Base-by-base conservation (phyloP, 2,888 invertebrate genomes). In the Torymus aiolomorphi region DNA sequence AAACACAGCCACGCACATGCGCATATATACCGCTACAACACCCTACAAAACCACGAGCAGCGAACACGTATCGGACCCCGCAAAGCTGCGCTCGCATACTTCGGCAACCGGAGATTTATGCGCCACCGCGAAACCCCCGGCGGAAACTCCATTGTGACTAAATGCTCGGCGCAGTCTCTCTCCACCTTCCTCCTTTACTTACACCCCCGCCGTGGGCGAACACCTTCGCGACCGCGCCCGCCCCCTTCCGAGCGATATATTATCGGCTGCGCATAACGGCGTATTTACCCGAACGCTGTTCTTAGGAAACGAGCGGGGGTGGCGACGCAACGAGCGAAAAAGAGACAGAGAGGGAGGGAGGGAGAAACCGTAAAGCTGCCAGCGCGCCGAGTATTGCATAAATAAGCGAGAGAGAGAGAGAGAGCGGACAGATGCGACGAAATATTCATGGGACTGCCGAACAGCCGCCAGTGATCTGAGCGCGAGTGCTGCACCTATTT, bases 311-410 rank as follows among this genome's bases (percentile, higher is more conserved):
- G 54, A 24, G 11, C 24, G 54, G 14, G 24, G 31, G 49, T 31
- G 13, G 69, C 31, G 24, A 20, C 13, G 14, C 13, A 5, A 10
- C 16, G 51, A 16, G 14, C 16, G 54, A 61, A 49, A 14, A 2
- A n/a, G n/a, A 42, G 65, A 16, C 12, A 11, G 57, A 59, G 31
- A 8, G 52, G 5, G n/a, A 0, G 18, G 11, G 42, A 2, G 14
- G 4, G 31, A 49, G 52, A 11, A 31, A 20, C 87, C 89, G 89
- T 89, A 90, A 90, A 89, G 86, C 89, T 89, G 89, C 89, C 89
- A 88, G 87, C 87, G 16, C 12, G 88, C 89, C 88, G 89, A 90
- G 89, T 89, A 89, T 90, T 90, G 89, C 89, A 90, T 90, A 90
- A 90, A 90, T 90, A 90, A 89, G 88, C 88, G 88, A 31, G 31